phyloP scores from a whole-genome alignment of 2,113 vertebrate species.

The Hystrix brachyura region DNA sequence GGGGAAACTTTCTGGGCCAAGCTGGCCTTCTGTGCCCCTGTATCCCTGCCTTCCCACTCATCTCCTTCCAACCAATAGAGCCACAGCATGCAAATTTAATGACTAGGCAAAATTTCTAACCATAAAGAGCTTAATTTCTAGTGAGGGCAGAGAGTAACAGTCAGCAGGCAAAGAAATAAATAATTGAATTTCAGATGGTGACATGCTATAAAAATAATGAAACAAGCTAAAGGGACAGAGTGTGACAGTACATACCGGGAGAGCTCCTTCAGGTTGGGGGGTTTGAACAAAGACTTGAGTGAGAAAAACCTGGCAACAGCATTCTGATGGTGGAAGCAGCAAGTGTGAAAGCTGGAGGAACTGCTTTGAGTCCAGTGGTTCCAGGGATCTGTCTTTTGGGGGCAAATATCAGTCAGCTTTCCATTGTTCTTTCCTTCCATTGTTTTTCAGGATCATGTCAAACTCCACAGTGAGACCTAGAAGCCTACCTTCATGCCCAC shows the following conservation, averaged over 20 bases:
- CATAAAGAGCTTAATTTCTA: slow-evolving; percentile 43
- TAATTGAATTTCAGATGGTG: slow-evolving; percentile 66
- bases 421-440: neutral
- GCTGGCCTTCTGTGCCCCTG: slow-evolving; percentile 63
- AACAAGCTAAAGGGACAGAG: neutral
- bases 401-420: slow-evolving; percentile 27
- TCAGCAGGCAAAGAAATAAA: slow-evolving; percentile 48
- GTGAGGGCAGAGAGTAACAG: slow-evolving; percentile 41
- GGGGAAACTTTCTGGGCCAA: slow-evolving; percentile 53
- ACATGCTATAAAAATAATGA: slow-evolving; percentile 59
- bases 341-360: neutral
- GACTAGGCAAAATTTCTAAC: slow-evolving; percentile 65
- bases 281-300: slow-evolving; percentile 16
- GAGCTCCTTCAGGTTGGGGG: neutral
- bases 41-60: slow-evolving; percentile 70
- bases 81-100: slow-evolving; percentile 78
- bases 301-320: slow-evolving; percentile 42
- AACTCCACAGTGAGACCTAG: neutral
- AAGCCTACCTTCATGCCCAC: too few species aligned
- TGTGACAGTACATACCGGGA: neutral
- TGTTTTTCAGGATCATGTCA: slow-evolving; percentile 1
- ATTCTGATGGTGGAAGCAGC: neutral
- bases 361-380: neutral
- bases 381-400: neutral
- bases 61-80: slow-evolving; percentile 75